These are phyloP conservation scores for Eupithecia inturbata DNA, from an alignment of 2,888 invertebrate genomes.

Conservation along the genomic window DNA sequence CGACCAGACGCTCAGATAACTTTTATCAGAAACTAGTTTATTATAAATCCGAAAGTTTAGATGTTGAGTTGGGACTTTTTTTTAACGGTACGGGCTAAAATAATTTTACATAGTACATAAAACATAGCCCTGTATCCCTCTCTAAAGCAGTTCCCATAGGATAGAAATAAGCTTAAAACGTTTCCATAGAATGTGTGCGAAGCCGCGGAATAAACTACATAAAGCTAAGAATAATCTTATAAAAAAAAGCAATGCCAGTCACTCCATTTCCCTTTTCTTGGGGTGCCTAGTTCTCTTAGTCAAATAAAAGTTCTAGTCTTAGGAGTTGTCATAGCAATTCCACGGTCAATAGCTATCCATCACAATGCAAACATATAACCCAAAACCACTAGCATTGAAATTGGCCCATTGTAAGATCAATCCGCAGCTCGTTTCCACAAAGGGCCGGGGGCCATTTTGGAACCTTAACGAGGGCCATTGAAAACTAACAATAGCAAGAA, in stretches of 20 bases:
- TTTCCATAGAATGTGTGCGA: too few species aligned
- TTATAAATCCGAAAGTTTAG: too few species aligned
- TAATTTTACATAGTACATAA: too few species aligned
- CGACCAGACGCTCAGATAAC: too few species aligned
- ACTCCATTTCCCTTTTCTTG: background rate
- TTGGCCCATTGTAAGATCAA: constrained; percentile 77
- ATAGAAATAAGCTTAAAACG: too few species aligned
- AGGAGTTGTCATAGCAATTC: background rate
- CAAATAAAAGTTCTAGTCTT: background rate
- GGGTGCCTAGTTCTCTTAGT: background rate
- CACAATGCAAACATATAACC: constrained; percentile 29
- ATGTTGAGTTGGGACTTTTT: too few species aligned
- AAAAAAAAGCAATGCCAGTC: background rate
- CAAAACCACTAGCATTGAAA: constrained; percentile 66
- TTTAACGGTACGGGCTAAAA: too few species aligned
- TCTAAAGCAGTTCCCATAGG: too few species aligned
- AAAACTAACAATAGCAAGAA: constrained; percentile 71
- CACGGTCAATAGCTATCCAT: constrained; percentile 15
- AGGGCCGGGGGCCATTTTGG: constrained; percentile 69
- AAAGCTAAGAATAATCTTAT: too few species aligned
- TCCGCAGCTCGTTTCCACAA: constrained; percentile 78
- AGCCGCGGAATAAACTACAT: too few species aligned
- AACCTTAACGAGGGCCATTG: constrained; percentile 76
- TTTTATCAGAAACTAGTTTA: too few species aligned
- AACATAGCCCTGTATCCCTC: too few species aligned